Base-by-base conservation (phyloP, 2,888 invertebrate species). In the Brachylomia viminalis region DNA sequence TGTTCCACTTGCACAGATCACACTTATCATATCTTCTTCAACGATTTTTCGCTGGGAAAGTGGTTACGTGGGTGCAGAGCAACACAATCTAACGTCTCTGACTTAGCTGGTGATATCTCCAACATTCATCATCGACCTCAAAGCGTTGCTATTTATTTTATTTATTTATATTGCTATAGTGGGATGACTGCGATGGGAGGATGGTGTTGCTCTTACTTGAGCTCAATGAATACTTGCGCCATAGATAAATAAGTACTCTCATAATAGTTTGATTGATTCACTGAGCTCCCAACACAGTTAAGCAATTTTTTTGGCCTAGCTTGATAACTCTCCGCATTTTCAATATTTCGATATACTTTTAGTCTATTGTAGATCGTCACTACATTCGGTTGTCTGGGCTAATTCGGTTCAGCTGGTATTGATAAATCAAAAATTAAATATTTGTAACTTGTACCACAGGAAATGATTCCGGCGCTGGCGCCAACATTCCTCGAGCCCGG, bases 401-500 rank as follows among this genome's bases (percentile, higher is more conserved):
- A n/a, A n/a, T 49, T 77, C n/a, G 47, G 45, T 69, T 69, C 11
- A 42, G 42, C 20, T 49, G 77, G 30, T 76, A 30, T 47, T 66
- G 30, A 30, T 23, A 5, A 30, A 15, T 49, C 30, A 33, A n/a
- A 56, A 11, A 11, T n/a, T 7, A 56, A 56, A 56, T 38, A 42
- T 47, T 42, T 72, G 20, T 42, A 27, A 75, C 56, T 79, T 75
- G 73, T 47, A 75, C 72, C 72, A 79, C 49, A 59, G 49, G 33
- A 45, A 6, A 20, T 4, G 17, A 47, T n/a, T 62, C 59, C 65
- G 79, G 77, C 77, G 80, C 82, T 81, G 84, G 85, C 86, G 87
- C 88, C 84, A 80, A 83, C 76, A 82, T 83, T 80, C 82, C 71
- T 65, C 69, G 65, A 38, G 49, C 70, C 54, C 71, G 56, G 80